Evolutionary conservation across 2,113 vertebrate species (phyloP), one percentile per base, ranked within the genome.

Genomic region (Edolisoma coerulescens): DNA sequence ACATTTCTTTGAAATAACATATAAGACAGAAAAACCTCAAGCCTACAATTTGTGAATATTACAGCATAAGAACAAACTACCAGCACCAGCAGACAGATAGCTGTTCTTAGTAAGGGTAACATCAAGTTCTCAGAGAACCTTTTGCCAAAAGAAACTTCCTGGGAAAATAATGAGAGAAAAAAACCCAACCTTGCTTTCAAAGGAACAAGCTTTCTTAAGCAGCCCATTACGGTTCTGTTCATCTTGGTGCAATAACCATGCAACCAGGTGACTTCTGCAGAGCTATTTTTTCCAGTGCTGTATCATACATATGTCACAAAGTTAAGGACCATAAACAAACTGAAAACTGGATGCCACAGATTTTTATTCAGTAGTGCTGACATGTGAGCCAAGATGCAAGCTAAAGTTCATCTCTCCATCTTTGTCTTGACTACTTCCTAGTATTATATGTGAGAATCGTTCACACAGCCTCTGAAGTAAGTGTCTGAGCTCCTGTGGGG

Each of bases 111-210:
- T 70, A 71, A 94, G 73, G 56, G 85, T 87, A 93, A 93, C 69
- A 93, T 74, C 73, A 89, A 95, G 78, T 87, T 96, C 87, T 85
- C 95, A 77, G 85, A 86, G 91, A 96, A 87, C 32, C 2, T 12
- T 59, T 81, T 95, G 97, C 97, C 98, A 98, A 98, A 69, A 95
- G 74, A 97, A 97, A 97, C 90, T 96, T 97, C 96, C 97, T 91
- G 95, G 50, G 85, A 95, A 97, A 97, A 96, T 91, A 97, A 95
- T 79, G 74, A 96, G 32, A 33, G 33, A n/a, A n/a, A 83, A 85
- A 93, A 84, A 13, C 10, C 30, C 44, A 30, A 77, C 39, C 37
- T 39, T 18, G 5, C 69, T 95, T 97, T 95, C 75, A 94, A 89
- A 90, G 86, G 70, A 93, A 59, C 41, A 60, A 44, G 41, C 35